Percentiles rank a stretch among this genome's conserved stretches.
phyloP scores from a whole-genome alignment of 1,140 invertebrate genomes.

The Philotrypesis tridentata region DNA sequence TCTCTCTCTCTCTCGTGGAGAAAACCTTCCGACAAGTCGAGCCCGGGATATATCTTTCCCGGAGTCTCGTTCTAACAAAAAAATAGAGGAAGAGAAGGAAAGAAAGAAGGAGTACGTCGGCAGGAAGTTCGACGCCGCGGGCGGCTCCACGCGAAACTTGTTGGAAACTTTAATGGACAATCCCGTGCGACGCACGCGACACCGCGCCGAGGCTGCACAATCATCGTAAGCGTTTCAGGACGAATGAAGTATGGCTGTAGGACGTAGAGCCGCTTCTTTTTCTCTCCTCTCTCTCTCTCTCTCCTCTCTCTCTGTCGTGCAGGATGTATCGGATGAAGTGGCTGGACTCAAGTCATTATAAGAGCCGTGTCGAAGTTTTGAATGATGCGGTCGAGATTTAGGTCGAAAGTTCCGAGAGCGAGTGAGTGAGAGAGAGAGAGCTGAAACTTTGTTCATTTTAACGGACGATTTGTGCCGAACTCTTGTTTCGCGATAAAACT shows the following conservation, averaged over 20 bases:
- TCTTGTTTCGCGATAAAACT: neutral
- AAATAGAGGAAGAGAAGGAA: slow-evolving; percentile 45
- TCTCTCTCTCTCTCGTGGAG: too few species aligned
- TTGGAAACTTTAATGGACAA: slow-evolving; percentile 66
- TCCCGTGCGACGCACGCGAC: slow-evolving; percentile 46
- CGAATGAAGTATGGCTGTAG: slow-evolving; percentile 55
- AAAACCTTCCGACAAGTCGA: neutral
- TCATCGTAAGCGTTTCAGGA: slow-evolving; percentile 56
- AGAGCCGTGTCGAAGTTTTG: neutral
- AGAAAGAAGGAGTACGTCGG: slow-evolving; percentile 51
- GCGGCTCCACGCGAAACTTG: slow-evolving; percentile 60
- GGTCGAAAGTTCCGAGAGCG: neutral
- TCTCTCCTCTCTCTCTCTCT: too few species aligned
- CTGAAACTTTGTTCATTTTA: neutral
- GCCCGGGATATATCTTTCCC: neutral
- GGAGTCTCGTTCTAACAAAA: slow-evolving; percentile 17
- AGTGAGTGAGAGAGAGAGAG: too few species aligned
- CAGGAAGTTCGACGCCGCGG: slow-evolving; percentile 42
- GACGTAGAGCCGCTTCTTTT: slow-evolving; percentile 51
- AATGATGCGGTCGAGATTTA: neutral
- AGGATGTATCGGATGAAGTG: neutral
- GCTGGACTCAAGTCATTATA: slow-evolving; percentile 45
- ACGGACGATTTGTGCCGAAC: neutral
- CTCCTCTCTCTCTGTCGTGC: too few species aligned
- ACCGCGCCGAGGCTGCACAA: slow-evolving; percentile 58